Evolutionary conservation across 2,113 vertebrate genomes (phyloP).

Genomic region (Cavia aperea): DNA sequence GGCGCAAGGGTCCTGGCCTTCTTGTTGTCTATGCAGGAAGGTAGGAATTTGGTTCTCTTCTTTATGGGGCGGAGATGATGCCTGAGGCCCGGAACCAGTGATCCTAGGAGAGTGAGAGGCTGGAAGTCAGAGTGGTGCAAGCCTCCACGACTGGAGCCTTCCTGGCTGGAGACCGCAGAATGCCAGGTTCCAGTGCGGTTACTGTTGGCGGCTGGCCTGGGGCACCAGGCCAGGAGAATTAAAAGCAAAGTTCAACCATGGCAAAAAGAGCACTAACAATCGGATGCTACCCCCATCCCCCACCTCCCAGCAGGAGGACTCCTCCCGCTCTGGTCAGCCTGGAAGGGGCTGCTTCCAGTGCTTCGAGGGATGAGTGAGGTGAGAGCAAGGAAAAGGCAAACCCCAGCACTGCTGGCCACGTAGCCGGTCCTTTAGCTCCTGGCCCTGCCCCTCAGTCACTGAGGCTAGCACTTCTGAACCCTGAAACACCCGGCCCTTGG

Average conservation of each 20-base stretch:
- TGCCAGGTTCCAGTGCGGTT: background rate
- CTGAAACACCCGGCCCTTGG: background rate
- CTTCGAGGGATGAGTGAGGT: background rate
- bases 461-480: background rate
- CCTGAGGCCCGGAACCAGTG: background rate
- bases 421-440: background rate
- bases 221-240: background rate
- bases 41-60: background rate
- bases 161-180: background rate
- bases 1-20: background rate
- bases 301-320: too few species aligned
- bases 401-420: too few species aligned
- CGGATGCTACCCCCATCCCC: too few species aligned
- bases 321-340: background rate
- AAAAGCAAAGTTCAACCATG: background rate
- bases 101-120: background rate
- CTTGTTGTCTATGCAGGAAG: background rate
- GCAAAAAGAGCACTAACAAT: too few species aligned
- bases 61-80: background rate
- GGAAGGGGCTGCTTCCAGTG: too few species aligned
- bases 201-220: background rate
- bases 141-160: rapidly evolving
- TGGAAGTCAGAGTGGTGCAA: background rate
- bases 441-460: background rate
- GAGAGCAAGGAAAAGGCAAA: too few species aligned